phyloP scores from a whole-genome alignment of 2,113 vertebrate species.

The Ammodytes marinus region DNA sequence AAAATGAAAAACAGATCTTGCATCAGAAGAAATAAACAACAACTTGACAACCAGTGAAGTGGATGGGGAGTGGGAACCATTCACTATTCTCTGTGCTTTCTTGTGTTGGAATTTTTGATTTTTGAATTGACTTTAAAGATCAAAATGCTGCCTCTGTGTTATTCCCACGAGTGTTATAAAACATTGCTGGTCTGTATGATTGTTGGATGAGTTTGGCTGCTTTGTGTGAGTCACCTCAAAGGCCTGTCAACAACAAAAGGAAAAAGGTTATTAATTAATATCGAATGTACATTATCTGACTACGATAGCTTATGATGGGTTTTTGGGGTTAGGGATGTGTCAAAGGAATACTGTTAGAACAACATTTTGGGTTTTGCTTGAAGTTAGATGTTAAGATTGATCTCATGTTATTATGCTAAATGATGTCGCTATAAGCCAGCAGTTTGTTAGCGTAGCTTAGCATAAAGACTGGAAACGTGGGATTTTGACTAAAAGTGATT shows the following conservation, averaged over 20 bases:
- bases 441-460: not conserved
- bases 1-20: slow-evolving; percentile 1
- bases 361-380: not conserved
- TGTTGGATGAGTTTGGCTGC: not conserved
- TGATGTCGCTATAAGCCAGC: not conserved
- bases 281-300: not conserved
- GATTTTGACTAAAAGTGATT: too few relatives aligned
- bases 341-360: not conserved
- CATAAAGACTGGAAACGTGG: too few relatives aligned
- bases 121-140: slow-evolving; percentile 1
- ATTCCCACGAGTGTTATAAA: not conserved
- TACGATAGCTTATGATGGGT: too few relatives aligned
- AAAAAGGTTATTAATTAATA: not conserved
- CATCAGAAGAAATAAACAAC: not conserved
- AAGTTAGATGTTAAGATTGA: not conserved
- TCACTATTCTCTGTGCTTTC: not conserved
- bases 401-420: not conserved
- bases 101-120: too few relatives aligned
- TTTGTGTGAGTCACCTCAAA: not conserved
- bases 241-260: too few relatives aligned
- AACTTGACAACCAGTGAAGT: not conserved
- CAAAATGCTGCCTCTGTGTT: not conserved
- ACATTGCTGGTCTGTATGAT: not conserved
- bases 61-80: not conserved
- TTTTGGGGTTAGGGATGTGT: too few relatives aligned